These are phyloP conservation scores for Tapirus terrestris DNA, from an alignment of 2,113 vertebrate genomes.

Conservation along the genomic window DNA sequence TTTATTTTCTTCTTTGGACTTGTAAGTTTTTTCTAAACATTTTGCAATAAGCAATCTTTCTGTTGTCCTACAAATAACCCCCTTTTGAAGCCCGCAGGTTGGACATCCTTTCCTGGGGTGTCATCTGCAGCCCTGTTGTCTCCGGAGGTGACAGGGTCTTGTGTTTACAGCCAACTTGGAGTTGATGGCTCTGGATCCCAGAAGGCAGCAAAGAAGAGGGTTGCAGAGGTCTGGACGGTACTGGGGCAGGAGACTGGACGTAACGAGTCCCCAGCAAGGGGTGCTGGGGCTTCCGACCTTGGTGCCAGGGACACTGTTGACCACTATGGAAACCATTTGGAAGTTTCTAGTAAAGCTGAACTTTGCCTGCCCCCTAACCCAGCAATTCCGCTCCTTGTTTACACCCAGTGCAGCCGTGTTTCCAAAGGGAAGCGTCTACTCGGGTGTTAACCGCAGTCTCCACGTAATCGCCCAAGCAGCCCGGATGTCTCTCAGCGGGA, in stretches of 20 bases:
- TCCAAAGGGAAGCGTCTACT: background rate
- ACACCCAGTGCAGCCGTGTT: too few relatives aligned
- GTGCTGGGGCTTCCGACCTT: background rate
- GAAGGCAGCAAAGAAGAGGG: background rate
- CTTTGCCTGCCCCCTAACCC: background rate
- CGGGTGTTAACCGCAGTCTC: background rate
- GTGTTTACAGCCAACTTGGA: background rate
- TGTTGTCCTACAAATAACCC: background rate
- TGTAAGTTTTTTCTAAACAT: background rate
- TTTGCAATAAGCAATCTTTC: background rate
- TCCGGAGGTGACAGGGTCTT: background rate
- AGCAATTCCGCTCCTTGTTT: background rate
- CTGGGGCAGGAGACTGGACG: background rate
- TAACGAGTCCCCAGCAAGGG: too few relatives aligned
- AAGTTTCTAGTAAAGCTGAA: background rate
- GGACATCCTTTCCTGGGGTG: background rate
- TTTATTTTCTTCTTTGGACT: background rate
- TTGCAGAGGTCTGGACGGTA: background rate
- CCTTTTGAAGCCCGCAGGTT: background rate
- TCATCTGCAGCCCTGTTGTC: background rate
- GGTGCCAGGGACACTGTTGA: background rate
- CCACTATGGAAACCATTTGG: background rate
- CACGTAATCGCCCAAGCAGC: background rate
- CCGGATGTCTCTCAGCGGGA: background rate
- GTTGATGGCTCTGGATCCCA: background rate